Base-by-base conservation (phyloP, 2,797 vertebrate genomes). In the Poeciliopsis gracilis region DNA sequence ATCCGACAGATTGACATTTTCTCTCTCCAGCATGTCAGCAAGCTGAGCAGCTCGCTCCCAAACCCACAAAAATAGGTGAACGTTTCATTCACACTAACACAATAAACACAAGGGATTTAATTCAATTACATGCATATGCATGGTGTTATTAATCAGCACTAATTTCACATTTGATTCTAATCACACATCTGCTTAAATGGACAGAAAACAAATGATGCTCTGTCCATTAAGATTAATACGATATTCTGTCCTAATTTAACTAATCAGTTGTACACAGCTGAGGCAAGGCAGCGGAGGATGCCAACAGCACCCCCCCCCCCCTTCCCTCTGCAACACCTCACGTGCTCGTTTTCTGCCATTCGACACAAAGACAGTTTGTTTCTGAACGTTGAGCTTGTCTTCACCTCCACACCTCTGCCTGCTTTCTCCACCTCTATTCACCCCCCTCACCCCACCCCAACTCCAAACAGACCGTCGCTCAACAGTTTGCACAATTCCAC, bases 341-440 rank as follows among this genome's bases (percentile, higher is more conserved):
- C 41, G 77, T 77, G 79, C 81, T 33, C 57, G 70, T 78, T 63
- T 85, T 75, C 84, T 70, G 76, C 77, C 90, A 77, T 82, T 77
- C 51, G 78, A 87, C 90, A 93, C 91, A 94, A 93, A 93, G 90
- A 82, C 88, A 59, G 88, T 81, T 88, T 95, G 91, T 94, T 91
- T 92, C 85, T 86, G 84, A 84, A 88, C 18, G 72, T 90, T 88
- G 82, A 87, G 90, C 85, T 77, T 94, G 92, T 94, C 93, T 91
- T 92, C 93, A 92, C 92, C 84, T 94, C 91, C 89, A 94, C 93
- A 94, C 93, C 91, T 93, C 87, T 86, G 87, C 86, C 90, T 93
- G 87, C 88, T 83, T 82, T 91, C 92, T 86, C 84, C 90, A 90
- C 83, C 90, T 90, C 90, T 91, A 87, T 75, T 51, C 90, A 91